Evolutionary conservation across 2,113 vertebrate species (phyloP).

Genomic region (Alethe castanea): DNA sequence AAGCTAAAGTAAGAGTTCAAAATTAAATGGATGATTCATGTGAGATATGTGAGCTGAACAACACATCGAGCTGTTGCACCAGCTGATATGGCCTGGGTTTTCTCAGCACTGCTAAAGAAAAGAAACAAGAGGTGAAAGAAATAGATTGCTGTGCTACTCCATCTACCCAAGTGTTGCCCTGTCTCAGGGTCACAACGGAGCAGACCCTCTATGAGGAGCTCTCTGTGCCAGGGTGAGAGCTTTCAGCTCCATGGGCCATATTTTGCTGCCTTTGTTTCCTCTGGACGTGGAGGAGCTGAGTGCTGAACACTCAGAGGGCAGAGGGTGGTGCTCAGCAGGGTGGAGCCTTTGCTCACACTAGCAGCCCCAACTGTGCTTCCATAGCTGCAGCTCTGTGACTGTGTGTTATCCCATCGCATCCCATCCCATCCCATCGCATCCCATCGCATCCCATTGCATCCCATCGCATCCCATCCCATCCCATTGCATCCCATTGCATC

Average conservation of each 20-base stretch:
- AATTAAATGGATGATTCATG: conserved; percentile 66
- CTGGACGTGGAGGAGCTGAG: accelerated
- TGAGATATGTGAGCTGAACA: conserved; percentile 18
- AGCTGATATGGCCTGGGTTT: conserved; percentile 50
- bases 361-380: not conserved
- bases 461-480: not conserved
- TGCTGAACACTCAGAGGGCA: accelerated
- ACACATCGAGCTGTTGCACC: conserved; percentile 15
- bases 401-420: not conserved
- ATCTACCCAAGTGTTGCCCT: accelerated
- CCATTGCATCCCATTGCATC: too few relatives aligned
- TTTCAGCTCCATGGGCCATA: not conserved
- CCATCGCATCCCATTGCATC: not conserved
- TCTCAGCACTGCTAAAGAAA: conserved; percentile 22
- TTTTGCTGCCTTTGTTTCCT: not conserved
- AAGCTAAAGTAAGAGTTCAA: conserved; percentile 55
- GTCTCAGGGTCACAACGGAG: not conserved
- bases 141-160: not conserved
- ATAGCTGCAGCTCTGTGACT: not conserved
- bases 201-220: not conserved
- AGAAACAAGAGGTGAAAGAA: not conserved
- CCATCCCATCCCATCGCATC: not conserved
- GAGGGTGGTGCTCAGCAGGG: not conserved
- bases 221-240: not conserved
- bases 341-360: accelerated